Evolutionary conservation across 2,113 vertebrate species (phyloP), one percentile per base, ranked within the genome.

Genomic region (Jacana jacana): DNA sequence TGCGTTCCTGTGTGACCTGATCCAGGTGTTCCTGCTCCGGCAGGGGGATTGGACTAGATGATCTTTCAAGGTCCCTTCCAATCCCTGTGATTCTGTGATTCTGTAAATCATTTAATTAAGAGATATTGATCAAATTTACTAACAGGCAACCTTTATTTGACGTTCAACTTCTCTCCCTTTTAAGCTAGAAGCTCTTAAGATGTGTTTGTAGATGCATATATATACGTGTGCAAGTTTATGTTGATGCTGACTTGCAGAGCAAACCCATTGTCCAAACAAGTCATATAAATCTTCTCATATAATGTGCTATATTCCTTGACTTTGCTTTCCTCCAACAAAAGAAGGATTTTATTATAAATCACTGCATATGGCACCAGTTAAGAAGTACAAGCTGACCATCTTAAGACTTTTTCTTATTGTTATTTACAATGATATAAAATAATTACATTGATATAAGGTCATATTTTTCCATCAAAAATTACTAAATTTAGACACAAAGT

Each of bases 301-400:
- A 88, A 70, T 30, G 24, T 91, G 11, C 7, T 52, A 19, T 20
- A 86, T 40, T 80, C 20, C 49, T 83, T 79, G 44, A n/a, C 33
- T 92, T 96, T 79, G 17, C 19, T 94, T 89, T 60, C n/a, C 25
- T 69, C 40, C 49, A 95, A 75, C 28, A 82, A 90, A 93, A 75
- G 17, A 60, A 13, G 7, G 37, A 65, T 78, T 93, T 83, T 61
- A 42, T 72, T 91, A 64, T 48, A 95, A 96, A 86, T 65, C 75
- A 55, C 55, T 7, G 1, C 30, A 91, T 66, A 72, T n/a, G 33
- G 33, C 33, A 92, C 22, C 79, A 70, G 31, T 71, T 73, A 88
- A 66, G 61, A 91, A n/a, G 64, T 73, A 10, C 15, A 61, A 87
- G 12, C 86, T 70, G 91, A 78, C 42, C 8, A 39, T 64, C 31